Evolutionary conservation across 2,888 invertebrate genomes (phyloP), one percentile per base, ranked within the genome.

Genomic region (Melieria picta): DNA sequence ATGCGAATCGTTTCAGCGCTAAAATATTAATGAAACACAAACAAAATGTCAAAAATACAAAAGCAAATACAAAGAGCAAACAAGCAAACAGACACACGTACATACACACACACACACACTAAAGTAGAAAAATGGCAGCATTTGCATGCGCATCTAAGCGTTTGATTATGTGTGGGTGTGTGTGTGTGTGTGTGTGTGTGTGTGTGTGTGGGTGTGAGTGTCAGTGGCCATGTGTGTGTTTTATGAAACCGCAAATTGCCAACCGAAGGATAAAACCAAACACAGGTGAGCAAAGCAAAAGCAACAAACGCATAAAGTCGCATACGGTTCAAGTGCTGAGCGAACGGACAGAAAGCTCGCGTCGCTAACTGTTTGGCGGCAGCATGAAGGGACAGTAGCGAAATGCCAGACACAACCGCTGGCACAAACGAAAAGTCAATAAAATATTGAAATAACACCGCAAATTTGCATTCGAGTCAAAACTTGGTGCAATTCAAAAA

Each of bases 11-110:
- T 60, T 42, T 62, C 13, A 82, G 80, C 79, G 80, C 79, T 81
- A 80, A 81, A 81, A 82, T 82, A 81, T 81, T 81, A 81, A 81
- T 81, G 81, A 81, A 81, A 81, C 79, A 78, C 82, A 81, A 81
- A 81, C 81, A 30, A 81, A 78, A 81, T 81, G 80, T 81, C 81
- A 81, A 79, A 56, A 60, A 70, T 71, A 30, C 30, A 7, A 57
- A 7, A 43, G 43, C 13, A 58, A 5, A 16, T 43, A 7, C 43
- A 30, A 30, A 30, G 3, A 30, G 30, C 30, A 30, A 30, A 30
- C 30, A 30, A 30, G 30, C 47, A 56, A 9, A 42, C 52, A 61
- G 45, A 42, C 16, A 45, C 42, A 72, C 61, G 30, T 56, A 52
- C 61, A 71, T 55, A 55, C 52, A 47, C 7, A 56, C 47, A 66